Base-by-base conservation (phyloP, 2,797 vertebrate species). In the Pygocentrus nattereri region DNA sequence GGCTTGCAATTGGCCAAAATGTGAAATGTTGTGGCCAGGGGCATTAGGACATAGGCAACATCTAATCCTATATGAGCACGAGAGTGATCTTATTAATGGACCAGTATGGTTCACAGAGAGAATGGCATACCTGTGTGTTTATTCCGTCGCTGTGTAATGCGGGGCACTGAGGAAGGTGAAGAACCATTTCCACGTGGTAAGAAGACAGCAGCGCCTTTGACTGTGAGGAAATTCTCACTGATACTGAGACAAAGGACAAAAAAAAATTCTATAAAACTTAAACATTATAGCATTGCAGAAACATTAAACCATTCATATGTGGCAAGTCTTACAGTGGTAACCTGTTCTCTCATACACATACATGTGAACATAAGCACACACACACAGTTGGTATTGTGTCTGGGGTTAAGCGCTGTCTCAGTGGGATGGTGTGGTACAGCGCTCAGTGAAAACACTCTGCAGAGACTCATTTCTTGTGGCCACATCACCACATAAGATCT, bases 161-260 rank as follows among this genome's bases (percentile, higher is more conserved):
- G 90, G 84, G 97, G 96, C 56, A 94, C 87, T 7, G 96, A 94
- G 0, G 95, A 97, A 2, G 96, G 89, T 6, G 92, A 89, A 78
- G 95, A 94, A 72, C 97, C 97, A 92, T 97, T 98, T 87, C 97
- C 98, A 56, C 96, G 93, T 0, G 98, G 98, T 25, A 99, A 95
- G 91, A 99, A 99, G 85, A 98, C 96, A 4, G 98, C 98, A 19
- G 97, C 98, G 58, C 98, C 98, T 95, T 99, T 99, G 65, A 99
- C 98, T 0, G 98, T 98, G 85, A 99, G 95, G 90, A 99, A 99
- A 90, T 97, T 99, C 92, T 99, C 98, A 23, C 96, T 99, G 94
- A 99, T 98, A 91, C 97, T 99, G 72, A 75, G n/a, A 67, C 38
- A 83, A 73, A 76, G 59, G 15, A 31, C 1, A 1, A 34, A 74